Conservation (phyloP, 2,797 vertebrate genomes). For the Monodelphis domestica region DNA sequence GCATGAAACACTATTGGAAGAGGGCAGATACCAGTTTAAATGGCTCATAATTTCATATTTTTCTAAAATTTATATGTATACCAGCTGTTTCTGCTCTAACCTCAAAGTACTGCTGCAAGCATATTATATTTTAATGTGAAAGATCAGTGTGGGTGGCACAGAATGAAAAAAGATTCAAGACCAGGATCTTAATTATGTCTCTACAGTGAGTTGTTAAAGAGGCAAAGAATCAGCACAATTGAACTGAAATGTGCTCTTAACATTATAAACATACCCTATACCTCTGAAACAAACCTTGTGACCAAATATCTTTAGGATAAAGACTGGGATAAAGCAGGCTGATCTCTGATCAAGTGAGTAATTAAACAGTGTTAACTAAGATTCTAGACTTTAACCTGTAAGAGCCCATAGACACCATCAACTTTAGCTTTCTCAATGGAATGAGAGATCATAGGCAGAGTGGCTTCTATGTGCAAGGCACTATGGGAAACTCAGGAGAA, state of each 20-base stretch:
- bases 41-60: neutral
- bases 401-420: neutral
- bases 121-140: conserved; percentile 10
- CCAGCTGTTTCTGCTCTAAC: conserved; percentile 57
- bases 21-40: neutral
- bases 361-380: neutral
- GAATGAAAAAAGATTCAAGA: conserved; percentile 53
- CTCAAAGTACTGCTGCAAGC: conserved; percentile 54
- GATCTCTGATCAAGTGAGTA: neutral
- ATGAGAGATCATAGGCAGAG: neutral
- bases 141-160: neutral
- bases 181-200: conserved; percentile 17
- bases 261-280: neutral
- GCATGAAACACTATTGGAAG: neutral
- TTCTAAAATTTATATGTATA: neutral
- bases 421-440: neutral
- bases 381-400: neutral
- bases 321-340: neutral
- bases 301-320: neutral
- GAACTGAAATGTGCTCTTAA: neutral
- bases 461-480: neutral
- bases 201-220: conserved; percentile 53
- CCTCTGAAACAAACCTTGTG: neutral
- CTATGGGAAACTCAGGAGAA: neutral
- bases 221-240: conserved; percentile 62